phyloP scores from a whole-genome alignment of 2,797 vertebrate genomes.

The Melanotaenia boesemani region DNA sequence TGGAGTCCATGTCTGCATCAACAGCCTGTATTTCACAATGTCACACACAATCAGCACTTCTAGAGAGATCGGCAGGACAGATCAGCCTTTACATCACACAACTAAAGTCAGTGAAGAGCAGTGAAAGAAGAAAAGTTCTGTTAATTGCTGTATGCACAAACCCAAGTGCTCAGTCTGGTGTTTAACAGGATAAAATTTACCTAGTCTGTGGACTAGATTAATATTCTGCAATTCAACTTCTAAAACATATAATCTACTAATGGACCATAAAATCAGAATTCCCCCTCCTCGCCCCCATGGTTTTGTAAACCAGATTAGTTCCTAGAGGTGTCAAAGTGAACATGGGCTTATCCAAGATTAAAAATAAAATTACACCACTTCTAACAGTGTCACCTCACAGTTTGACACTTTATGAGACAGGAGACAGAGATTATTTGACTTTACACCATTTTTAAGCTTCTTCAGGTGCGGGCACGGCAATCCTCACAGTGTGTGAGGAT shows the following conservation, averaged over 20 bases:
- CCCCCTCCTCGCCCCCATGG: constrained; percentile 40
- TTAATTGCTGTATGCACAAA: constrained; percentile 11
- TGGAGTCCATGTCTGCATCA: constrained; percentile 66
- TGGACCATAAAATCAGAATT: constrained; percentile 58
- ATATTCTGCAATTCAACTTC: constrained; percentile 49
- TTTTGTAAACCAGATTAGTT: constrained; percentile 76
- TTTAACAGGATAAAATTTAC: constrained; percentile 33
- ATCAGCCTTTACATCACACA: constrained; percentile 20
- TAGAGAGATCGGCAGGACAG: constrained; percentile 25
- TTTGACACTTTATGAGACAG: constrained; percentile 69
- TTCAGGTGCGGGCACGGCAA: constrained; percentile 66
- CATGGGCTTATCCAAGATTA: constrained; percentile 80
- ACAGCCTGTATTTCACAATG: constrained; percentile 60
- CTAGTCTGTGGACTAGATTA: constrained; percentile 47
- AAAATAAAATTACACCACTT: constrained; percentile 73
- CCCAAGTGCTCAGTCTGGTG: constrained; percentile 2
- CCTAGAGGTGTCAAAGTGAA: constrained; percentile 73
- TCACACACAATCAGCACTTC: constrained; percentile 47
- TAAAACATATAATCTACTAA: constrained; percentile 64
- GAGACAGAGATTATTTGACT: constrained; percentile 83
- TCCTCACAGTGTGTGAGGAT: constrained; percentile 61
- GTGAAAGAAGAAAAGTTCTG: constrained; percentile 3
- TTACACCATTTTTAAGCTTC: constrained; percentile 68
- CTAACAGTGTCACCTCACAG: constrained; percentile 58
- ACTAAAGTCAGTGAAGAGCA: constrained; percentile 12